These are phyloP conservation scores for Paelopatides confundens DNA, from an alignment of 53 echinoderm and acorn worm genomes.

Conservation along the genomic window DNA sequence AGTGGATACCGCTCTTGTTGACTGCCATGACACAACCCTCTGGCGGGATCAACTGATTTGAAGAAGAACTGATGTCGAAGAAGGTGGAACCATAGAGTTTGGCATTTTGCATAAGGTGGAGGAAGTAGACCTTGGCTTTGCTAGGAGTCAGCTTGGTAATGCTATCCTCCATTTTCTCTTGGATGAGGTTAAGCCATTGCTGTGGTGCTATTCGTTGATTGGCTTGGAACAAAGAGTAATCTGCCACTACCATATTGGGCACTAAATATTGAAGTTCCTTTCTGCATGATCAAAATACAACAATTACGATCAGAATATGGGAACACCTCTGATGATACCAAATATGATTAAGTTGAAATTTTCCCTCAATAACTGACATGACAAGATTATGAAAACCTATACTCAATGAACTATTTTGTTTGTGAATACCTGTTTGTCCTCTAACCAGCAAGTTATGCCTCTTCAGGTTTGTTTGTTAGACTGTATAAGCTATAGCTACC, in stretches of 20 bases:
- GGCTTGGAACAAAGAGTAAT: background rate
- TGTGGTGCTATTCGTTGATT: constrained; percentile 55
- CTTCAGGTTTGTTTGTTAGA: too few relatives aligned
- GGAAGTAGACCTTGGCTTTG: constrained; percentile 69
- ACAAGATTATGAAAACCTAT: too few relatives aligned
- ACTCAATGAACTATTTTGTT: too few relatives aligned
- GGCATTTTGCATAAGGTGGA: constrained; percentile 63
- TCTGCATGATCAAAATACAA: constrained; percentile 46
- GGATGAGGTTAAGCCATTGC: constrained; percentile 88
- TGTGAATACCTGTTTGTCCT: too few relatives aligned
- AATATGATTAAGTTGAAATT: too few relatives aligned
- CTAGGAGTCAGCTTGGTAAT: constrained; percentile 59
- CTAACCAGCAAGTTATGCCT: too few relatives aligned
- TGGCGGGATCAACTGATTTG: constrained; percentile 45
- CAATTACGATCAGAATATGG: background rate
- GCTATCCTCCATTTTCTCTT: constrained; percentile 43
- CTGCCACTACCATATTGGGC: constrained; percentile 63
- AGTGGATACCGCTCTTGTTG: constrained; percentile 78
- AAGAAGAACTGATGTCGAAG: constrained; percentile 68
- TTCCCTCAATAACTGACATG: too few relatives aligned
- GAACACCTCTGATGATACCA: too few relatives aligned
- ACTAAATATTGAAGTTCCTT: constrained; percentile 74
- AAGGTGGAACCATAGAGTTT: constrained; percentile 83
- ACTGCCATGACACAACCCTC: constrained; percentile 73
- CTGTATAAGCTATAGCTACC: too few relatives aligned